Evolutionary conservation across 1,140 invertebrate species (phyloP), one percentile per base, ranked within the genome.

Genomic region (Cotesia vestalis): DNA sequence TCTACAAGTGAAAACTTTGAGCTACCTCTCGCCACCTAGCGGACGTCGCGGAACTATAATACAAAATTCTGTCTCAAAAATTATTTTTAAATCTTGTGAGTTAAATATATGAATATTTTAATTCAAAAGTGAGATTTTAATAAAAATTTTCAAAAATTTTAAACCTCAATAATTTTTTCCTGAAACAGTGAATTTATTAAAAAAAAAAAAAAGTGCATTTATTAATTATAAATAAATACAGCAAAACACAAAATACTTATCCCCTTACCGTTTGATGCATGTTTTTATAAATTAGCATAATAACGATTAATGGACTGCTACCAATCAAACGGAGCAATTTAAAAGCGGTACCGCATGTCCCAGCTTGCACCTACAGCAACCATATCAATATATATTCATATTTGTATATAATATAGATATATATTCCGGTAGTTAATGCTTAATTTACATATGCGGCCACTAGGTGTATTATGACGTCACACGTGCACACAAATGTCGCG

Each of bases 381-480:
- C 27, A 11, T 46, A 46, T 46, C 40, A 46, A 46, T 46, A 46
- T 46, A 46, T 46, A 46, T 46, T 46, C 40, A 46, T 46, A 46
- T 46, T 46, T 46, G 11, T 71, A 71, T 59, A 77, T 73, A 80
- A 46, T 71, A 71, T 59, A 77, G 74, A 80, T 81, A 80, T 70
- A 62, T 60, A 46, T 46, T 27, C 27, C 6, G 40, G 40, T 55
- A 55, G 53, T 55, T 55, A 55, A 55, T 72, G 75, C 81, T 80
- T 80, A 82, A 86, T 87, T 87, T 87, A 81, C 86, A 86, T 86
- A 85, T 77, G 76, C 78, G 78, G 34, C 12, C 66, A 61, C 61
- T 9, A 27, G 14, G 67, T 77, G 78, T 81, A 85, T 86, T 85
- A 83, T 87, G 84, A 87, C 85, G 84, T 87, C 83, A 87, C 78